Base-by-base conservation (phyloP, 1,140 invertebrate species). In the Meloidogyne hapla region DNA sequence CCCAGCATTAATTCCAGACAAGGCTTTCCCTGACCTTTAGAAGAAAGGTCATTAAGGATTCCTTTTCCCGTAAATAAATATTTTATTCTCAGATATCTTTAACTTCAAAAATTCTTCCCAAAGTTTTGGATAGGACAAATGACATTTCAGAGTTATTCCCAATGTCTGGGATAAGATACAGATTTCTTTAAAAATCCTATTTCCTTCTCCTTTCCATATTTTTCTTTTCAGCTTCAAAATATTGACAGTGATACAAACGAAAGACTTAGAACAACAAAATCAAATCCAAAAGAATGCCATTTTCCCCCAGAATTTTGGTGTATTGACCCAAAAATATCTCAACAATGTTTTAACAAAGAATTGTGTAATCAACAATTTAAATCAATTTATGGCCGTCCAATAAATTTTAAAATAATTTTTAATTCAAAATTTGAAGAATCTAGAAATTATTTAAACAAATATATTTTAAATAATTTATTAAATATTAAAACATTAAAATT, bases 231-330 rank as follows among this genome's bases (percentile, higher is more conserved):
- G 48, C 23, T 48, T 40, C 28, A 69, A 48, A 40, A 25, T 48
- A 15, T 69, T 18, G 67, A 69, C 33, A 33, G 9, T 8, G 33
- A 33, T 6, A 33, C 33, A 33, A 33, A 33, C 9, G 33, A 33
- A 33, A 33, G 33, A 33, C 4, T 33, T 33, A 33, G 33, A 69
- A 48, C 28, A 21, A n/a, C 18, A 62, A 26, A 48, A 48, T 25
- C 8, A 12, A 26, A 38, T 21, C 10, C 23, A 18, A 28, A 63
- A 10, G 64, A 33, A 42, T 73, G 71, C 28, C 18, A 64, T 13
- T 25, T 73, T 38, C 71, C 71, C 28, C 71, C 71, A 61, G 71
- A 73, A 40, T 73, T 63, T 63, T 73, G 71, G 71, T 73, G 71
- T 33, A 63, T 64, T 33, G 13, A 42, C n/a, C 56, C 21, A 28